Base-by-base conservation (phyloP, 2,888 invertebrate genomes). In the Campaea margaritaria region DNA sequence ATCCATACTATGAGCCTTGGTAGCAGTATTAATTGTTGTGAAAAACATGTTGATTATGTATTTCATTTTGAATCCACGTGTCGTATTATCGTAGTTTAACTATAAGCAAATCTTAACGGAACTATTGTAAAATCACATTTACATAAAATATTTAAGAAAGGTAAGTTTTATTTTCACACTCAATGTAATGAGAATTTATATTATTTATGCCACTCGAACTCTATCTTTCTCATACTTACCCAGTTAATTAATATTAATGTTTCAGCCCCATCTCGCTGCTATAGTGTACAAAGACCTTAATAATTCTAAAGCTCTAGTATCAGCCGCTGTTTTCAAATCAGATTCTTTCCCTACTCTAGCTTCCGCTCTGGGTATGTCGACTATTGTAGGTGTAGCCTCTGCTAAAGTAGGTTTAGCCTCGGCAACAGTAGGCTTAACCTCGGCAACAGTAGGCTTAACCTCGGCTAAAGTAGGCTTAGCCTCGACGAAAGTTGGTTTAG, bases 221-320 rank as follows among this genome's bases (percentile, higher is more conserved):
- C 63, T 69, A 67, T 44, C 48, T 31, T 42, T 49, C 42, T 48
- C 34, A 50, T 43, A 56, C 60, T 61, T 68, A 68, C 75, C 59
- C 50, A 58, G 52, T 54, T 50, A 64, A 28, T 31, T 46, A 52
- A 45, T 13, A 51, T 15, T 48, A 64, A 58, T 64, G 55, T 63
- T 63, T 87, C 86, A 93, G 73, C 96, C 96, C 94, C 96, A 97
- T 88, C 95, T 95, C 15, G 97, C 96, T 57, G 97, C 97, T 81
- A 97, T 95, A 65, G 96, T 95, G 86, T 97, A 97, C 58, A 97
- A 91, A 65, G 97, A 96, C 87, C 96, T 95, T 78, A 97, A 93
- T 70, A 97, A 90, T 86, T 97, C 96, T 73, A 97, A 89, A 12
- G 97, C 97, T 82, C 97, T 93, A 16, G 95, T 94, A 76, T 97